These are phyloP conservation scores for Campoplex nolae DNA, from an alignment of 2,888 invertebrate genomes.

Conservation along the genomic window DNA sequence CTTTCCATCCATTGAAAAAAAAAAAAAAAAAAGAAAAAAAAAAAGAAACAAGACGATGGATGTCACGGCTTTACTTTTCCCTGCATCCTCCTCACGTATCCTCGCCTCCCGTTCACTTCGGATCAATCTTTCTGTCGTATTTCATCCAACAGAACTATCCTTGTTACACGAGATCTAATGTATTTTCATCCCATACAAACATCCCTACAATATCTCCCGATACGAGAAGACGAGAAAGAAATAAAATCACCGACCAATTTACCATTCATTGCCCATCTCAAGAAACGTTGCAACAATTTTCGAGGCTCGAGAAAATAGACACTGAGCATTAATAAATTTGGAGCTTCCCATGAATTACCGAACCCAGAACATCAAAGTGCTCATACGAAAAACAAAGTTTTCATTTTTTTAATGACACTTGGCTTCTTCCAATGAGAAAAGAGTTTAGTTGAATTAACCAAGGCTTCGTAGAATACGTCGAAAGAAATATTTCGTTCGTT, in stretches of 20 bases:
- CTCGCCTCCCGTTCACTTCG: conserved; percentile 13
- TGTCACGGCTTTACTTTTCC: conserved; percentile 39
- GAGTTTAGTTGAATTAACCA: too few species aligned
- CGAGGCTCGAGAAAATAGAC: neutral
- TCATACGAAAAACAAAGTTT: neutral
- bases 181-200: conserved; percentile 4
- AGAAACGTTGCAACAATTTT: neutral
- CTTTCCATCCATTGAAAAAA: conserved; percentile 28
- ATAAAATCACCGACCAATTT: neutral
- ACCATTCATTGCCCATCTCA: neutral
- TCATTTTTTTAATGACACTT: neutral
- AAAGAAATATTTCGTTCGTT: too few species aligned
- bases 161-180: conserved; percentile 20
- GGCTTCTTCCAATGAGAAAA: too few species aligned
- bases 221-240: neutral
- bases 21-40: too few species aligned
- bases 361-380: neutral
- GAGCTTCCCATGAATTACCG: neutral
- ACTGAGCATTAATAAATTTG: neutral
- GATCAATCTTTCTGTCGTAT: conserved; percentile 37
- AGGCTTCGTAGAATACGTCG: too few species aligned
- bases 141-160: conserved; percentile 22
- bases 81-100: conserved; percentile 22
- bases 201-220: conserved; percentile 4
- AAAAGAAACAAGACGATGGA: conserved; percentile 38